Evolutionary conservation across 2,113 vertebrate species (phyloP).

Genomic region (Misgurnus mizolepis): DNA sequence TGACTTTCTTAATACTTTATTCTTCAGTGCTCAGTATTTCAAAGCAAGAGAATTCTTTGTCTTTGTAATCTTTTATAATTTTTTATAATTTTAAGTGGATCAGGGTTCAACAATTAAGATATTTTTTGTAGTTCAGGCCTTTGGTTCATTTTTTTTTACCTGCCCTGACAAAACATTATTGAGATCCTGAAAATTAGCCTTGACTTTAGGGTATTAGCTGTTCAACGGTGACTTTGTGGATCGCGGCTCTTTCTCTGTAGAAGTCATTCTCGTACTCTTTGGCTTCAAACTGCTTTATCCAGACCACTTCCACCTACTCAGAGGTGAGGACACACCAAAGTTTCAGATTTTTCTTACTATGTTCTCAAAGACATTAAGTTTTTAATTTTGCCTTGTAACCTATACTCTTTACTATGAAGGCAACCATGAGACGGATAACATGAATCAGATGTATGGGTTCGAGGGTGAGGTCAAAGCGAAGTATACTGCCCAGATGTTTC

Average conservation of each 20-base stretch:
- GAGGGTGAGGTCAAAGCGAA: slow-evolving; percentile 96
- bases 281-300: slow-evolving; percentile 94
- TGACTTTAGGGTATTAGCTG: slow-evolving; percentile 73
- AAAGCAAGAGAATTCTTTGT: no score
- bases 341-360: neutral
- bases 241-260: slow-evolving; percentile 90
- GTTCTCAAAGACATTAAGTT: no score
- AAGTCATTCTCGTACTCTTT: slow-evolving; percentile 92
- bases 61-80: no score
- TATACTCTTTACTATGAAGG: slow-evolving; percentile 68
- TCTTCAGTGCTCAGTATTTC: no score
- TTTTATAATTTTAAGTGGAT: no score
- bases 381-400: neutral
- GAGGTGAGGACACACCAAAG: slow-evolving; percentile 74
- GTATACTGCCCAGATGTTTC: slow-evolving; percentile 94
- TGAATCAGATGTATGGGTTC: slow-evolving; percentile 98
- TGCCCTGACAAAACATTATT: no score
- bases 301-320: slow-evolving; percentile 85
- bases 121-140: no score
- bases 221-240: slow-evolving; percentile 97
- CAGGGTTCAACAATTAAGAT: no score
- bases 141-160: no score
- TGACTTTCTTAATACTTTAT: no score
- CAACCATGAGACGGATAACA: slow-evolving; percentile 96
- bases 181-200: neutral